phyloP scores from a whole-genome alignment of 2,888 invertebrate species.

The Reticulitermes lucifugus region DNA sequence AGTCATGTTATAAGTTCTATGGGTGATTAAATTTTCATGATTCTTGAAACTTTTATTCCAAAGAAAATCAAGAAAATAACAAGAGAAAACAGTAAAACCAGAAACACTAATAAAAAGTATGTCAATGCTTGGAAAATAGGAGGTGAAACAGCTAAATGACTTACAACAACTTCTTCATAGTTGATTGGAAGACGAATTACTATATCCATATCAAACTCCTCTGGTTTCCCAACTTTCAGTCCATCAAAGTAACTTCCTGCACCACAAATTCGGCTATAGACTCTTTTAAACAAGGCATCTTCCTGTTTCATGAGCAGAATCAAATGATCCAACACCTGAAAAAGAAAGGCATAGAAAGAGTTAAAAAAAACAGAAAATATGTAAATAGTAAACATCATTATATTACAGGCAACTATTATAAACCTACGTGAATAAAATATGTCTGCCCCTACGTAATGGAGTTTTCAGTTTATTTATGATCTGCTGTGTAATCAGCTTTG shows the following conservation, averaged over 20 bases:
- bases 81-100: too few species aligned
- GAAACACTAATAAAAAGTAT: too few species aligned
- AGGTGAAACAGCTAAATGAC: neutral
- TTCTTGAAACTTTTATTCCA: too few species aligned
- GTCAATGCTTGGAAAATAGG: too few species aligned
- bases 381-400: neutral
- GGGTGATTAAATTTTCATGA: too few species aligned
- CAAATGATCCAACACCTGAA: slow-evolving; percentile 43
- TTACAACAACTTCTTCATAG: slow-evolving; percentile 37
- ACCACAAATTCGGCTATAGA: slow-evolving; percentile 45
- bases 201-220: slow-evolving; percentile 73
- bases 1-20: too few species aligned
- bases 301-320: slow-evolving; percentile 44
- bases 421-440: neutral
- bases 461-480: neutral
- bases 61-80: too few species aligned
- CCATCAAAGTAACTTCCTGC: slow-evolving; percentile 73
- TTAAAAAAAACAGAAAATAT: neutral
- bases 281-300: slow-evolving; percentile 43
- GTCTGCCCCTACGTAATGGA: neutral
- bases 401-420: neutral
- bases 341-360: slow-evolving; percentile 21
- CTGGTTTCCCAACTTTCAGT: slow-evolving; percentile 70
- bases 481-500: neutral
- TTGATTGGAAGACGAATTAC: slow-evolving; percentile 63